phyloP scores from a whole-genome alignment of 2,888 invertebrate species.

The Rhamnusium bicolor region DNA sequence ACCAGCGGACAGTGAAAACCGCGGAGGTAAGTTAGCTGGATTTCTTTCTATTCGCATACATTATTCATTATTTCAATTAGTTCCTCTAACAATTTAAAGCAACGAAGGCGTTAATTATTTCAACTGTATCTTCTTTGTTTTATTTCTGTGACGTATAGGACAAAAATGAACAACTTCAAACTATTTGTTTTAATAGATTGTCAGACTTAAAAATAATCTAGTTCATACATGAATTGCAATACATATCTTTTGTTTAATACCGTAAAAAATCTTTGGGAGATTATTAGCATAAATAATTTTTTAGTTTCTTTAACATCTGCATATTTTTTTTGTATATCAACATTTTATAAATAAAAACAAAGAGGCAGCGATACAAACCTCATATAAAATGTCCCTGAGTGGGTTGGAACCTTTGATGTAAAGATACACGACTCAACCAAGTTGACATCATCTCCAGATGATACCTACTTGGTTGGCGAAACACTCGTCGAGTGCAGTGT shows the following conservation, averaged over 20 bases:
- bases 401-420: too few relatives aligned
- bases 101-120: conserved; percentile 33
- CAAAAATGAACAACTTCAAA: neutral
- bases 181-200: neutral
- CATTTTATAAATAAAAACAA: too few relatives aligned
- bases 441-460: too few relatives aligned
- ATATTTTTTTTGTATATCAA: neutral
- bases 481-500: too few relatives aligned
- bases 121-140: conserved; percentile 34
- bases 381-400: too few relatives aligned
- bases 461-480: too few relatives aligned
- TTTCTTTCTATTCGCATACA: conserved; percentile 43
- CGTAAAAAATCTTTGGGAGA: conserved; percentile 10
- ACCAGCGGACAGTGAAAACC: conserved; percentile 99
- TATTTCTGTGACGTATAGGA: neutral
- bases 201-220: neutral
- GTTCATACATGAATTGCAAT: neutral
- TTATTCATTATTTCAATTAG: conserved; percentile 60
- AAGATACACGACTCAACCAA: too few relatives aligned
- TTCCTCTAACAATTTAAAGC: conserved; percentile 49
- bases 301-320: neutral
- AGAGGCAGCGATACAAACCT: too few relatives aligned
- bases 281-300: neutral
- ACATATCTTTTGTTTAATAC: too few relatives aligned
- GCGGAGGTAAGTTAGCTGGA: conserved; percentile 86